phyloP scores from a whole-genome alignment of 2,888 invertebrate species.

The Micropterix aruncella region DNA sequence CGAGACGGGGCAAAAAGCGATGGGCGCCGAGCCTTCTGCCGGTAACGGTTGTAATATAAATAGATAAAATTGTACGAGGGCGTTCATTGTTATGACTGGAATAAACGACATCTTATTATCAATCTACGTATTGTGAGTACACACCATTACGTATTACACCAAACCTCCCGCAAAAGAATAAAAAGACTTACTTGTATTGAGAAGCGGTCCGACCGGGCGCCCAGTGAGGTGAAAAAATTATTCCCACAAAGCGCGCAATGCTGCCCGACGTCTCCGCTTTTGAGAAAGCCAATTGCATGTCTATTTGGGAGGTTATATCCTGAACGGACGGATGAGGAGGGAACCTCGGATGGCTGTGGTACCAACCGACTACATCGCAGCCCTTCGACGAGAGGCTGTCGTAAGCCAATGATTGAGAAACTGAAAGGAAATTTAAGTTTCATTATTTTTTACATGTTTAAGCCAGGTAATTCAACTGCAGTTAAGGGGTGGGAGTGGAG shows the following conservation, averaged over 20 bases:
- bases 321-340: conserved; percentile 52
- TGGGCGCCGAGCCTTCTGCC: too few relatives aligned
- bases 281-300: conserved; percentile 41
- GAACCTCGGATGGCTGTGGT: conserved; percentile 65
- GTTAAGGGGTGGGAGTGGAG: too few relatives aligned
- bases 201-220: conserved; percentile 35
- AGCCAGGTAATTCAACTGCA: too few relatives aligned
- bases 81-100: too few relatives aligned
- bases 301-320: conserved; percentile 51
- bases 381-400: conserved; percentile 34
- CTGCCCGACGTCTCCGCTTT: conserved; percentile 26
- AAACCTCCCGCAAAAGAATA: not conserved
- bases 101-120: too few relatives aligned
- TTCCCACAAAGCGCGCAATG: conserved; percentile 39
- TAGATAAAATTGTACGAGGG: too few relatives aligned
- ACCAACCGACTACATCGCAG: conserved; percentile 51
- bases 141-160: not conserved
- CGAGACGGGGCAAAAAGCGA: too few relatives aligned
- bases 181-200: conserved; percentile 26
- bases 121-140: too few relatives aligned
- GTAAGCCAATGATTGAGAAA: conserved; percentile 48
- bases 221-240: conserved; percentile 53
- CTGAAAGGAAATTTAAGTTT: conserved; percentile 16
- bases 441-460: too few relatives aligned
- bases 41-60: too few relatives aligned